Conservation (phyloP, 2,888 invertebrate genomes). For the Sarcophaga carnaria region DNA sequence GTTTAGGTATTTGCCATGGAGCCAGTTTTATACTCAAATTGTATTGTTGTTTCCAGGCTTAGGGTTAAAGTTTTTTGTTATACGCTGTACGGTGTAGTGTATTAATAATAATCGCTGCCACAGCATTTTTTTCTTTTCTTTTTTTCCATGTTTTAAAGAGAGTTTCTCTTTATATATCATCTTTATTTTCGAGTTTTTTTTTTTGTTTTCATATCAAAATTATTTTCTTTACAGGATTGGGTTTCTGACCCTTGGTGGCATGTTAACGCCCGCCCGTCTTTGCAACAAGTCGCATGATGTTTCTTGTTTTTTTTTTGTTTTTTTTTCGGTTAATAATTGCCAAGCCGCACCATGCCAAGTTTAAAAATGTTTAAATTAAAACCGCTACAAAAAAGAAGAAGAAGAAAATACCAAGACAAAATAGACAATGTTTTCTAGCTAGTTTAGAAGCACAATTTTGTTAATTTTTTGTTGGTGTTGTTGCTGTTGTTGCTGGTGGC, state of each 20-base stretch:
- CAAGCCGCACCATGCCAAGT: conserved; percentile 7
- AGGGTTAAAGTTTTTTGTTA: no score
- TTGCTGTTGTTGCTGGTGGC: conserved; percentile 4
- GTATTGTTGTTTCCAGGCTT: no score
- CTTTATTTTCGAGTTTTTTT: neutral
- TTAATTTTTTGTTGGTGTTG: neutral
- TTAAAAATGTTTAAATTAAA: conserved; percentile 47
- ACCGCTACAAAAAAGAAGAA: neutral
- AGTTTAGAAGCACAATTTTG: conserved; percentile 18
- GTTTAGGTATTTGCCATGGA: no score
- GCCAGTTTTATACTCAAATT: no score
- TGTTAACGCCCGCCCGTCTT: conserved; percentile 48
- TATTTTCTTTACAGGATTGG: conserved; percentile 5
- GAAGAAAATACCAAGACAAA: neutral
- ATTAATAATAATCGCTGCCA: no score
- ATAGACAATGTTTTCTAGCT: conserved; percentile 16
- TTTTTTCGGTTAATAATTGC: conserved; percentile 35
- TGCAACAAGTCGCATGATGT: conserved; percentile 29
- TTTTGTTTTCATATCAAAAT: neutral
- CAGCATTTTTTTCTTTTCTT: no score
- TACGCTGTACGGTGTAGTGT: no score
- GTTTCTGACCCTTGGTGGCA: conserved; percentile 59
- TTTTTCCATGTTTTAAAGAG: no score
- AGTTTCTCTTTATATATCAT: conserved; percentile 1
- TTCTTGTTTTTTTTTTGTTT: neutral